Evolutionary conservation across 2,888 invertebrate genomes (phyloP), one percentile per base, ranked within the genome.

Genomic region (Sepiola atlantica): DNA sequence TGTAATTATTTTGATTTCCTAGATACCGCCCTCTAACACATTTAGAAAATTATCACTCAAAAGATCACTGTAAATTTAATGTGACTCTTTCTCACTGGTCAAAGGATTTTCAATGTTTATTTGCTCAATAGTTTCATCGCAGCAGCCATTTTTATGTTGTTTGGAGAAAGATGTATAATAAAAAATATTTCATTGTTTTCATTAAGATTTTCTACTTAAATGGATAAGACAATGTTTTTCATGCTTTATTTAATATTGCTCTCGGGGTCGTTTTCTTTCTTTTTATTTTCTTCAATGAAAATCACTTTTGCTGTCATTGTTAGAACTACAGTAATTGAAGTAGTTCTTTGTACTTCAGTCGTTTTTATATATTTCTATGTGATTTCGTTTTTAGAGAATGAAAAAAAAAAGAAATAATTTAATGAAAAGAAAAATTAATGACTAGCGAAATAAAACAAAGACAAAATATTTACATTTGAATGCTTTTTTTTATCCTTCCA

Each of bases 131-230:
- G 32, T 77, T 77, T 77, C n/a, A 32, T 77, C 32, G 77, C n/a
- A 77, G 77, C 77, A 77, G 77, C 77, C 77, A n/a, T 77, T 77
- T 77, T 77, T 32, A 77, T 77, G 77, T 77, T 77, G 32, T 32
- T 14, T n/a, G n/a, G n/a, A 77, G 12, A n/a, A 32, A 77, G n/a
- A n/a, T 32, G 32, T 77, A 77, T 77, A 77, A 77, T 32, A 77
- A 77, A 77, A 77, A 77, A 77, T 45, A 45, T 77, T 77, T 77
- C 77, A 77, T n/a, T 77, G 77, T 32, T 77, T 77, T n/a, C 77
- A 77, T 77, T 77, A 77, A 77, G 77, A 77, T 77, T 77, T 77
- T n/a, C n/a, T 77, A 77, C 77, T 77, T 77, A 77, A 77, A 77
- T 77, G 77, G 77, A 77, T 16, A n/a, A 1, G 77, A 77, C 77